These are phyloP conservation scores for Centroberyx gerrardi DNA, from an alignment of 2,797 vertebrate genomes.

Conservation along the genomic window DNA sequence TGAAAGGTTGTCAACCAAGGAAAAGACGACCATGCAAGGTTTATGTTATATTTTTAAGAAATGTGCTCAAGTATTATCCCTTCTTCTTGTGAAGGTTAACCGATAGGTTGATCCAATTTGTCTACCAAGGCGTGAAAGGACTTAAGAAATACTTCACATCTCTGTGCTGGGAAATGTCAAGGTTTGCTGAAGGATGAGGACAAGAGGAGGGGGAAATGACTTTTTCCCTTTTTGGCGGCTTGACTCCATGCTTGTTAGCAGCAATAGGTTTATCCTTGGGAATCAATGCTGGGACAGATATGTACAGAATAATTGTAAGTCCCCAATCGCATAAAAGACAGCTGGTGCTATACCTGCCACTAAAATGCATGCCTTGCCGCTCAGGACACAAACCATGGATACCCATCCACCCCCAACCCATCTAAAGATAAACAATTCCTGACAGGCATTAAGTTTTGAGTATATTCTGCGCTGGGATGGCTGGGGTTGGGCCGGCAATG, in stretches of 20 bases:
- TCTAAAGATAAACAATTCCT: slow-evolving; percentile 47
- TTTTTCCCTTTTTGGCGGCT: slow-evolving; percentile 78
- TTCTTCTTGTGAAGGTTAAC: slow-evolving; percentile 85
- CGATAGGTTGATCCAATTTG: slow-evolving; percentile 87
- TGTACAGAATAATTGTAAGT: slow-evolving; percentile 73
- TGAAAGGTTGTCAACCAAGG: slow-evolving; percentile 70
- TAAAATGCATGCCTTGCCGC: slow-evolving; percentile 52
- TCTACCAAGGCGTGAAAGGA: slow-evolving; percentile 82
- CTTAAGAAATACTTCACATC: slow-evolving; percentile 86
- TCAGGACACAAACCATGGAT: slow-evolving; percentile 32
- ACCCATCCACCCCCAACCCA: not conserved
- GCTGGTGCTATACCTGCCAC: slow-evolving; percentile 52
- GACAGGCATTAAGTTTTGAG: slow-evolving; percentile 39
- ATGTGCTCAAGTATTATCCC: slow-evolving; percentile 81
- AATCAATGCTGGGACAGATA: slow-evolving; percentile 77
- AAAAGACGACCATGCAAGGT: slow-evolving; percentile 59
- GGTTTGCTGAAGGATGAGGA: slow-evolving; percentile 84
- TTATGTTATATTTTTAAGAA: slow-evolving; percentile 77
- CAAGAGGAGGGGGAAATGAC: slow-evolving; percentile 73
- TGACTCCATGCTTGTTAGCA: slow-evolving; percentile 80
- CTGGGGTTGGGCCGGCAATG: slow-evolving; percentile 19
- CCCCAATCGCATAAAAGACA: slow-evolving; percentile 69
- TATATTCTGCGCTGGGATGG: slow-evolving; percentile 6
- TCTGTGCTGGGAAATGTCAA: slow-evolving; percentile 83
- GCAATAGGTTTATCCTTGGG: slow-evolving; percentile 82